Conservation (phyloP, 1,140 invertebrate genomes). For the Apis dorsata region DNA sequence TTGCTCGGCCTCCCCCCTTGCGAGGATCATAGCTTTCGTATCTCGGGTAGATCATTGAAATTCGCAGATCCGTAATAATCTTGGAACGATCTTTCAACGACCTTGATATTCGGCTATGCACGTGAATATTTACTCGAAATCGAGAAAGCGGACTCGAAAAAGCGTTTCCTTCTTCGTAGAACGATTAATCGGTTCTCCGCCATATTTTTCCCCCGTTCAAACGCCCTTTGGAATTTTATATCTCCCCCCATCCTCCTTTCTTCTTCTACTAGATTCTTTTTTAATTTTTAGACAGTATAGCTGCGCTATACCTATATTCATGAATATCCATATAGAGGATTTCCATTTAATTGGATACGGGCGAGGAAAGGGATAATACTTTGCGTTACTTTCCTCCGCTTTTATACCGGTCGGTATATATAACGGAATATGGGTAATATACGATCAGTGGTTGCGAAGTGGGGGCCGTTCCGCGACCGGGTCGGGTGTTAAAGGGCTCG, state of each 20-base stretch:
- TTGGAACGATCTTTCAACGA: neutral
- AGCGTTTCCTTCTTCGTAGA: neutral
- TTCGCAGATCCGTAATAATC: neutral
- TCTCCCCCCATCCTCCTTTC: neutral
- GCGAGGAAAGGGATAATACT: constrained; percentile 12
- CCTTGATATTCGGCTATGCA: too few relatives aligned
- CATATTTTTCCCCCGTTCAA: neutral
- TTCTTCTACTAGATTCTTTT: neutral
- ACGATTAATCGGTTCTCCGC: neutral
- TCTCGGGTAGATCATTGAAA: neutral
- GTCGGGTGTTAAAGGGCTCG: constrained; percentile 49
- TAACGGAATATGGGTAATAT: constrained; percentile 39
- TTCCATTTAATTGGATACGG: constrained; percentile 29
- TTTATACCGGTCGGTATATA: constrained; percentile 24
- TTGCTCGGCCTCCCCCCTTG: neutral
- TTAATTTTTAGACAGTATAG: neutral
- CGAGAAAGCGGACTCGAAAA: too few relatives aligned
- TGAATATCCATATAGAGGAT: constrained; percentile 43
- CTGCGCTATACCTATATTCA: neutral
- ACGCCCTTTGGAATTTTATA: neutral
- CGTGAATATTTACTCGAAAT: neutral
- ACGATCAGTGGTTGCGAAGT: constrained; percentile 7
- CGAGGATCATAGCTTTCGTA: too few relatives aligned
- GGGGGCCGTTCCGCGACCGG: constrained; percentile 1
- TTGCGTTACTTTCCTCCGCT: constrained; percentile 24